Conservation (phyloP, 2,888 invertebrate genomes). For the Anorthoa munda region DNA sequence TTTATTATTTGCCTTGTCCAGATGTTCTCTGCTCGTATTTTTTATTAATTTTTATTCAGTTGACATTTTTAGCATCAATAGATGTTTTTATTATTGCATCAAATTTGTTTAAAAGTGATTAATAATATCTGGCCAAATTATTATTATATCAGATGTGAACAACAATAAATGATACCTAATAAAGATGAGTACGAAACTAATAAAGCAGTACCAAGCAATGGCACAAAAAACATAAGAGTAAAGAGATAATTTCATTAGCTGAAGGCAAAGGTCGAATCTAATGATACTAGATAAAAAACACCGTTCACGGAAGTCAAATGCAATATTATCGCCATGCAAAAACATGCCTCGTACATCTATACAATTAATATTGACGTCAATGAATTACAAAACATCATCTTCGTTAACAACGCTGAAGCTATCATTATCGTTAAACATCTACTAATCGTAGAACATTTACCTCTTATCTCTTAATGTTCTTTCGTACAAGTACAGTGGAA, state of each 20-base stretch:
- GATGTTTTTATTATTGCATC: neutral
- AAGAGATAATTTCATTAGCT: neutral
- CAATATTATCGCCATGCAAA: slow-evolving; percentile 12
- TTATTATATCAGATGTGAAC: neutral
- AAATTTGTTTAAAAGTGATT: neutral
- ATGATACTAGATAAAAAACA: neutral
- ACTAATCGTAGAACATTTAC: slow-evolving; percentile 19
- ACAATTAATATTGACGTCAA: slow-evolving; percentile 26
- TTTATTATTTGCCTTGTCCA: slow-evolving; percentile 2
- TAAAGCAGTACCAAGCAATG: neutral
- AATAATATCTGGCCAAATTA: neutral
- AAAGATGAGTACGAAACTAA: neutral
- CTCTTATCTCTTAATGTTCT: slow-evolving; percentile 10
- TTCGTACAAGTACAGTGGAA: slow-evolving; percentile 2
- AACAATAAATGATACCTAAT: neutral
- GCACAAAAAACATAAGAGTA: neutral
- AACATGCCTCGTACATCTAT: neutral
- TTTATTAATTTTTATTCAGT: neutral
- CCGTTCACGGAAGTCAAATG: slow-evolving; percentile 15
- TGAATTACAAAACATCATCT: slow-evolving; percentile 3
- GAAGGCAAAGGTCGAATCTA: neutral
- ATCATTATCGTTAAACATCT: slow-evolving; percentile 22
- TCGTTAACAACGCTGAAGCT: neutral
- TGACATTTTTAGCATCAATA: neutral
- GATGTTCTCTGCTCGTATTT: neutral